Conservation (phyloP, 2,888 invertebrate genomes). For the Ryuthela nishihirai region DNA sequence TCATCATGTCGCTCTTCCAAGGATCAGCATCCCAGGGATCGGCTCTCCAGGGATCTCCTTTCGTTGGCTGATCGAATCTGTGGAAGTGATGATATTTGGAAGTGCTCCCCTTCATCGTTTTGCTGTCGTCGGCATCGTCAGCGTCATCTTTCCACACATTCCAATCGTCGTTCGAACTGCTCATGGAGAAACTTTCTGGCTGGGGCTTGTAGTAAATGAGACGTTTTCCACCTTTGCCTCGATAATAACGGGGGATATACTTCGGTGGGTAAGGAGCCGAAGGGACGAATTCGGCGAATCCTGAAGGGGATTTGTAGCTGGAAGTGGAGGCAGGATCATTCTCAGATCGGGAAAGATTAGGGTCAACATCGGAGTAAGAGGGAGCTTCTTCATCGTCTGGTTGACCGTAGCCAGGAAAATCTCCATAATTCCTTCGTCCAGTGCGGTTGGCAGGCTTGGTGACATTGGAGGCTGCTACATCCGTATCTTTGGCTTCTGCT, state of each 20-base stretch:
- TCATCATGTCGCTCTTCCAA: constrained; percentile 6
- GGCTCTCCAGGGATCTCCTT: constrained; percentile 3
- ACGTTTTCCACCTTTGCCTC: constrained; percentile 1
- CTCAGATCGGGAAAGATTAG: too few relatives aligned
- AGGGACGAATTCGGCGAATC: too few relatives aligned
- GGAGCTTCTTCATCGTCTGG: too few relatives aligned
- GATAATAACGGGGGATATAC: neutral
- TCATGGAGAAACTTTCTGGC: constrained; percentile 2
- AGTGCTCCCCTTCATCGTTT: constrained; percentile 2
- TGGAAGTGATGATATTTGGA: constrained; percentile 3
- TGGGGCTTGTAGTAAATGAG: neutral
- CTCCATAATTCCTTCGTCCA: too few relatives aligned
- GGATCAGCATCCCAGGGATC: constrained; percentile 19
- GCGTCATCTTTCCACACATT: constrained; percentile 31
- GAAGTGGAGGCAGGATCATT: too few relatives aligned
- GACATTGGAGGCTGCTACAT: too few relatives aligned
- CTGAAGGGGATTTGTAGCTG: too few relatives aligned
- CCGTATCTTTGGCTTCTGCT: too few relatives aligned
- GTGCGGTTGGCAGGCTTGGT: too few relatives aligned
- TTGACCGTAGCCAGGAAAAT: too few relatives aligned
- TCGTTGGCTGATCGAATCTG: constrained; percentile 9
- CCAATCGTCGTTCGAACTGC: constrained; percentile 20
- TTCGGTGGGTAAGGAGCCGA: neutral
- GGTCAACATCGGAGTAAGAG: too few relatives aligned
- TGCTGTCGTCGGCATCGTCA: neutral